Conservation (phyloP, 2,888 invertebrate genomes). For the Napeogenes sylphis region DNA sequence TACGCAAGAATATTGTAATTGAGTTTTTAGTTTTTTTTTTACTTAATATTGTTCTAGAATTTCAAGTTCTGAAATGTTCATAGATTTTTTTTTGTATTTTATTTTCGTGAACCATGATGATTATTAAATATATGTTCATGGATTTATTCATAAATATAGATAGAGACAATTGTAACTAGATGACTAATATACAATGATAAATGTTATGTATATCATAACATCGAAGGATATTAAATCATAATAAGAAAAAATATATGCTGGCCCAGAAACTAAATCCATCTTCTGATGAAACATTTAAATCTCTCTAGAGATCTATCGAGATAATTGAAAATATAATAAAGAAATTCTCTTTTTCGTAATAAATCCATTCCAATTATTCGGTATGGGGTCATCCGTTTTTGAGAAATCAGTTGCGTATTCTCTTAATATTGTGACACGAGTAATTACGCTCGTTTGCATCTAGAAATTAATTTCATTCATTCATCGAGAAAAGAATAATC, state of each 20-base stretch:
- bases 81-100: constrained; percentile 33
- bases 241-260: neutral
- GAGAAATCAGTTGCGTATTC: constrained; percentile 35
- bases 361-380: constrained; percentile 53
- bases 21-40: neutral
- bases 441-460: neutral
- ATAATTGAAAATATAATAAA: constrained; percentile 63
- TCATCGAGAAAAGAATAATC: too few species aligned
- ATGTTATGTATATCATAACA: constrained; percentile 36
- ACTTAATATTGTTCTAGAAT: too few species aligned
- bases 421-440: constrained; percentile 1
- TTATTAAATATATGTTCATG: neutral
- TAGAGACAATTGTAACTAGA: constrained; percentile 37
- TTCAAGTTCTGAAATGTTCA: too few species aligned
- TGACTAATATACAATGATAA: constrained; percentile 48
- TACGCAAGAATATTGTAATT: neutral
- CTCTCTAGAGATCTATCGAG: constrained; percentile 38
- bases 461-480: too few species aligned
- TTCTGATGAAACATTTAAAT: constrained; percentile 46
- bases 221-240: too few species aligned
- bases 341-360: constrained; percentile 52
- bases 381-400: constrained; percentile 49
- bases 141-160: too few species aligned
- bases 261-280: constrained; percentile 14
- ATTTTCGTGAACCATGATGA: neutral